A percentile compares a stretch with the other conserved stretches of the same genome.
phyloP scores from a whole-genome alignment of 2,113 vertebrate species.

The Pteropus alecto region DNA sequence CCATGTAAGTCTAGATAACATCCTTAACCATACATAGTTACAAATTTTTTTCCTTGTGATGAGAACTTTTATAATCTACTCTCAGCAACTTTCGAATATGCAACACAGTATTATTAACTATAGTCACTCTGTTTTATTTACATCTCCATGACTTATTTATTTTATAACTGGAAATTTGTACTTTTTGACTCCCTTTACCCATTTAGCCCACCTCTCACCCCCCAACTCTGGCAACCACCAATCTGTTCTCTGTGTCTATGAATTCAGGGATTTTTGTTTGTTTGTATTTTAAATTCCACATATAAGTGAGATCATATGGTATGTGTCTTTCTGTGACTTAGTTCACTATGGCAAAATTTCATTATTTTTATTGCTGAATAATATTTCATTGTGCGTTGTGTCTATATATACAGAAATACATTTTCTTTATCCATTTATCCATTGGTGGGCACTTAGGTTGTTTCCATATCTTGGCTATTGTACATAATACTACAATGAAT shows the following conservation, averaged over 20 bases:
- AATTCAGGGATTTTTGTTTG: background rate
- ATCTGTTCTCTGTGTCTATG: background rate
- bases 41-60: background rate
- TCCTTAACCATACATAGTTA: background rate
- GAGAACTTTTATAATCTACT: background rate
- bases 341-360: background rate
- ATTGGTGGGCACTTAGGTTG: background rate
- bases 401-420: too few relatives aligned
- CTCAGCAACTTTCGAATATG: background rate
- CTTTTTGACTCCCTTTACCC: background rate
- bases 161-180: background rate
- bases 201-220: background rate
- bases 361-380: background rate
- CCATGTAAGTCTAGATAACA: background rate
- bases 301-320: background rate
- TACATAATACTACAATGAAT: background rate
- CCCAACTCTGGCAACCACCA: background rate
- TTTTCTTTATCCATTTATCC: background rate
- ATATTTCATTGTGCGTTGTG: background rate
- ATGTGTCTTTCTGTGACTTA: background rate
- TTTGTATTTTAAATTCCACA: background rate
- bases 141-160: background rate
- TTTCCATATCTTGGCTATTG: background rate
- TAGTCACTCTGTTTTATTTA: background rate
- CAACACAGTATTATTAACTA: background rate